phyloP scores from a whole-genome alignment of 2,113 vertebrate species.

The Sphyrna mokarran region DNA sequence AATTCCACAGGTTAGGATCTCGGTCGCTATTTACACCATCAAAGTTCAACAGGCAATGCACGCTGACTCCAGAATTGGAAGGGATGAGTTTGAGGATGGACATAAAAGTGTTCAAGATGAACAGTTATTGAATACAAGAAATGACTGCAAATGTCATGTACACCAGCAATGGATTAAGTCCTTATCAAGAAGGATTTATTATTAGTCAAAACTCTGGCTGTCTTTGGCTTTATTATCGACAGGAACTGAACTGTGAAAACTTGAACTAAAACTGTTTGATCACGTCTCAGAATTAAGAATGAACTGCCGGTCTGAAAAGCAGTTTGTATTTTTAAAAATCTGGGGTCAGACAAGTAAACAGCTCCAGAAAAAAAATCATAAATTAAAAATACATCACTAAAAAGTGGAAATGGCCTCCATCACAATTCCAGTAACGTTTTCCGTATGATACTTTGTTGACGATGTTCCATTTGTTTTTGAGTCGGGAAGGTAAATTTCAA shows the following conservation, averaged over 20 bases:
- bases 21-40: not conserved
- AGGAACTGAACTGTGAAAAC: not conserved
- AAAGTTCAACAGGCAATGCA: not conserved
- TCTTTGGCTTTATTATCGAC: not conserved
- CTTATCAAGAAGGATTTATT: not conserved
- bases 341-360: not conserved
- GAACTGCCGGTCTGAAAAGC: not conserved
- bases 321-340: not conserved
- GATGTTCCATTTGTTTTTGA: not conserved
- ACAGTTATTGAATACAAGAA: not conserved
- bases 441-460: not conserved
- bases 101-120: not conserved
- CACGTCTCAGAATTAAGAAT: not conserved
- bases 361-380: not conserved
- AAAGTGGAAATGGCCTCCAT: too few species aligned
- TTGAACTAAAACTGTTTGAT: not conserved
- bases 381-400: not conserved
- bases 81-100: not conserved
- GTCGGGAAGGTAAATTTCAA: not conserved
- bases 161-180: not conserved
- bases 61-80: not conserved
- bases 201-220: not conserved
- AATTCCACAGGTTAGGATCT: not conserved
- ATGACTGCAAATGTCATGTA: slow-evolving; percentile 1
- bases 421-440: not conserved